These are phyloP conservation scores for Drosophila pseudotalamancana DNA, from an alignment of 2,888 invertebrate species.

Conservation along the genomic window DNA sequence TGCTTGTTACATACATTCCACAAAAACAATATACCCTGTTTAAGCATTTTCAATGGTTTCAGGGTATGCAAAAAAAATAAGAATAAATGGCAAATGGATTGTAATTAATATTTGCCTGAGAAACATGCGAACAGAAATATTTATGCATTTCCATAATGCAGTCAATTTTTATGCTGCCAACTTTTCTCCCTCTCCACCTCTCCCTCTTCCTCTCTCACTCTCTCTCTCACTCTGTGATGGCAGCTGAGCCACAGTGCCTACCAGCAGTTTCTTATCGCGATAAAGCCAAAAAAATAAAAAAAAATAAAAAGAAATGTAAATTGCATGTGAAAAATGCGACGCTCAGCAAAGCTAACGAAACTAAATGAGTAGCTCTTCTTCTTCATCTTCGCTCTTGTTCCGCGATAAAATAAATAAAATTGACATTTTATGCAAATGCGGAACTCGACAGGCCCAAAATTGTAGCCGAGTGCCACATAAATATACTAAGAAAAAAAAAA, in stretches of 20 bases:
- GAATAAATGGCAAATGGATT: slow-evolving; percentile 23
- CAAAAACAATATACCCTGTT: too few species aligned
- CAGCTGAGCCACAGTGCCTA: background rate
- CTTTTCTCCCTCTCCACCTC: background rate
- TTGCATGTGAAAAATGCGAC: slow-evolving; percentile 44
- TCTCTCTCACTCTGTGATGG: background rate
- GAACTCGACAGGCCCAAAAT: slow-evolving; percentile 8
- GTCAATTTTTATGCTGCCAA: slow-evolving; percentile 9
- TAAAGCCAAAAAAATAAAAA: background rate
- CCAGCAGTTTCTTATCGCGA: slow-evolving; percentile 22
- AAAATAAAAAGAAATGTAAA: slow-evolving; percentile 36
- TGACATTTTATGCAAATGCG: slow-evolving; percentile 74
- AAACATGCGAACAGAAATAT: slow-evolving; percentile 14
- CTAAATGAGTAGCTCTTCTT: slow-evolving; percentile 45
- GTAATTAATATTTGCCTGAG: slow-evolving; percentile 45
- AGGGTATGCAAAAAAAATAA: too few species aligned
- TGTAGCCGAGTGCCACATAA: slow-evolving; percentile 42
- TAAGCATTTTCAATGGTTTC: too few species aligned
- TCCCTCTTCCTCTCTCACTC: background rate
- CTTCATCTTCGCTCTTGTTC: slow-evolving; percentile 3
- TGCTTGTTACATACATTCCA: too few species aligned
- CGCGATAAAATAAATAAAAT: slow-evolving; percentile 78
- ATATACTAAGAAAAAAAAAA: slow-evolving; percentile 41
- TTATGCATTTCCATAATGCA: slow-evolving; percentile 33
- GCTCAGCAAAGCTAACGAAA: slow-evolving; percentile 46